Conservation (phyloP, 2,888 invertebrate species). For the Dynastes grantii region DNA sequence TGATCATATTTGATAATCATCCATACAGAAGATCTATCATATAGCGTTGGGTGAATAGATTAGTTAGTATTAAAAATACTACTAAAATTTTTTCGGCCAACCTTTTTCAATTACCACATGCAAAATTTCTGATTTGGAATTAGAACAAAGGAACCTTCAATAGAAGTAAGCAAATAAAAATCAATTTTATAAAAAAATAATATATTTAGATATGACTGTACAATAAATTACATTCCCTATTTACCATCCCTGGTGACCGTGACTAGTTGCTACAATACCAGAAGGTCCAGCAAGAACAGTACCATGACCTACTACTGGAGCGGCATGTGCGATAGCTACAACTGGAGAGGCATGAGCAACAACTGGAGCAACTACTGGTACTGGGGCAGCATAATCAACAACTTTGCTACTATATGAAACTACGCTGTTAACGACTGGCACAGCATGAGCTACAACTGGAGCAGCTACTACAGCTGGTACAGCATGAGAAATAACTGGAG, state of each 20-base stretch:
- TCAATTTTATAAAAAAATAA: conserved; percentile 18
- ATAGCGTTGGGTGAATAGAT: no score
- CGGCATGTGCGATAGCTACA: conserved; percentile 37
- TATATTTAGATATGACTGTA: conserved; percentile 13
- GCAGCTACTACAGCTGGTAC: conserved; percentile 61
- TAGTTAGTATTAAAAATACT: no score
- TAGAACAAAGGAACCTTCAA: no score
- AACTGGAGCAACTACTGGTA: conserved; percentile 36
- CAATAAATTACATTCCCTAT: conserved; percentile 30
- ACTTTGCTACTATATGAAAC: conserved; percentile 44
- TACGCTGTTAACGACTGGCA: conserved; percentile 54
- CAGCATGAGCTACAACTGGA: conserved; percentile 66
- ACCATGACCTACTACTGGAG: conserved; percentile 48
- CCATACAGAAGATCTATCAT: no score
- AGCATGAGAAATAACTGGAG: conserved; percentile 65
- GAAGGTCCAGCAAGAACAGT: conserved; percentile 54
- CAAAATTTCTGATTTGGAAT: no score
- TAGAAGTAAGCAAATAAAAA: neutral
- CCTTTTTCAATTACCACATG: no score
- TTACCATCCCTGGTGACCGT: conserved; percentile 48
- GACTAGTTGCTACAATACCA: conserved; percentile 47
- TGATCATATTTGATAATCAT: no score
- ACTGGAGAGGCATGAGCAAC: conserved; percentile 42
- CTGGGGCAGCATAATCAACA: conserved; percentile 42
- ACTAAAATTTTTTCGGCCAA: no score